phyloP scores from a whole-genome alignment of 2,797 vertebrate species.

The Coregonus ussuriensis region DNA sequence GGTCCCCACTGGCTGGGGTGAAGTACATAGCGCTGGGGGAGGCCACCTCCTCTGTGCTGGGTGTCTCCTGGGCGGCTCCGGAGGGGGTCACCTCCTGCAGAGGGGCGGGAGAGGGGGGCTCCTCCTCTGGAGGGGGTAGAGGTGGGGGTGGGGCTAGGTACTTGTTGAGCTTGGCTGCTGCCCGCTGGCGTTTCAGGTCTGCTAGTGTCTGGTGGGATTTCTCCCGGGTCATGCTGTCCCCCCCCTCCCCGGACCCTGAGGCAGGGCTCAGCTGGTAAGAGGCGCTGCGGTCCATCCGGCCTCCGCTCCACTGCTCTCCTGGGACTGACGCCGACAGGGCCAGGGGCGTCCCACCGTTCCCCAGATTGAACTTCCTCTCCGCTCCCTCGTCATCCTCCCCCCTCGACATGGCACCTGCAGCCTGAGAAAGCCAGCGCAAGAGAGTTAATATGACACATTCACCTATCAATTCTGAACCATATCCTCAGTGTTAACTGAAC shows the following conservation, averaged over 20 bases:
- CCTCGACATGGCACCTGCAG: conserved; percentile 35
- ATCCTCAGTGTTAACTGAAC: neutral
- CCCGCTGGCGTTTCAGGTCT: conserved; percentile 89
- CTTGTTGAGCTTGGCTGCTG: conserved; percentile 86
- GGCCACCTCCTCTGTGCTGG: conserved; percentile 36
- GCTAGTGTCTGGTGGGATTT: conserved; percentile 88
- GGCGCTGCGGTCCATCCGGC: conserved; percentile 78
- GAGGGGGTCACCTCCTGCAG: neutral
- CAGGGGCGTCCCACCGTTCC: conserved; percentile 73
- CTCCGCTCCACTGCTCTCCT: conserved; percentile 71
- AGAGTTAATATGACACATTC: neutral
- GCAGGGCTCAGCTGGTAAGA: conserved; percentile 79
- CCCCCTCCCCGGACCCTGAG: conserved; percentile 42
- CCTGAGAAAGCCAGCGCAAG: conserved; percentile 7
- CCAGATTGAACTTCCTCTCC: conserved; percentile 53
- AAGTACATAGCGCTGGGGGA: conserved; percentile 70
- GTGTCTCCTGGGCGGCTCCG: conserved; percentile 26
- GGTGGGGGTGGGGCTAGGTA: conserved; percentile 66
- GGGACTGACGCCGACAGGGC: conserved; percentile 75
- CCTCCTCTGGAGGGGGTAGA: conserved; percentile 67
- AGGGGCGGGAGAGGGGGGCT: conserved; percentile 31
- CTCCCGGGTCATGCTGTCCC: conserved; percentile 73
- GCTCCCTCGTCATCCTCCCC: conserved; percentile 49
- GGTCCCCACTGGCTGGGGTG: conserved; percentile 80
- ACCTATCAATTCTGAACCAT: neutral